Percentiles rank a stretch among this genome's conserved stretches.
These are phyloP conservation scores for Schlechtendalia chinensis DNA, from an alignment of 1,140 invertebrate species.

Conservation along the genomic window DNA sequence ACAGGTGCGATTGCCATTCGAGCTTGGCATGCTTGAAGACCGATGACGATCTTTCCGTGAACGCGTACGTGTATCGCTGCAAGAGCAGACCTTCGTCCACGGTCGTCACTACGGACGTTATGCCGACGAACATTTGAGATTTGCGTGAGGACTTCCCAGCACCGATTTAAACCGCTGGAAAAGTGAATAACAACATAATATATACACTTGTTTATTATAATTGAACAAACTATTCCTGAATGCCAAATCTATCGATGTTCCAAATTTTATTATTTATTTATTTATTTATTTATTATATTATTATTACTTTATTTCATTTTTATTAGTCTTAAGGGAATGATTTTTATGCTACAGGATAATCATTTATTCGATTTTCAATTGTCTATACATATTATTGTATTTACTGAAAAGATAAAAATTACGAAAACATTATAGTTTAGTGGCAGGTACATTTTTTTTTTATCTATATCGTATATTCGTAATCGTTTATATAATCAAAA, in stretches of 20 bases:
- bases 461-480: slow-evolving; percentile 4
- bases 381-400: background rate
- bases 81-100: slow-evolving; percentile 22
- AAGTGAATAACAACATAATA: background rate
- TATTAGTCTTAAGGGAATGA: background rate
- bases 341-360: background rate
- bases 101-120: background rate
- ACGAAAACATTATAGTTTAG: background rate
- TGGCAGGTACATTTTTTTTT: background rate
- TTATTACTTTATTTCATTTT: background rate
- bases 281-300: slow-evolving; percentile 8
- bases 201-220: background rate
- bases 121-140: slow-evolving; percentile 22
- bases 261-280: background rate
- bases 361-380: background rate
- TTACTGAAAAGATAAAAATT: background rate
- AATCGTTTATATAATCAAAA: slow-evolving; percentile 10
- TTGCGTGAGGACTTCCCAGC: background rate
- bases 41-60: slow-evolving; percentile 63
- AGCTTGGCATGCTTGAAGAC: slow-evolving; percentile 59
- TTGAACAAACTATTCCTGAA: slow-evolving; percentile 30
- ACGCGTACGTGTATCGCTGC: slow-evolving; percentile 64
- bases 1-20: slow-evolving; percentile 62
- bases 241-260: slow-evolving; percentile 39
- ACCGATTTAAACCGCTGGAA: background rate